Conservation (phyloP, 2,797 vertebrate genomes). For the Echeneis naucrates region DNA sequence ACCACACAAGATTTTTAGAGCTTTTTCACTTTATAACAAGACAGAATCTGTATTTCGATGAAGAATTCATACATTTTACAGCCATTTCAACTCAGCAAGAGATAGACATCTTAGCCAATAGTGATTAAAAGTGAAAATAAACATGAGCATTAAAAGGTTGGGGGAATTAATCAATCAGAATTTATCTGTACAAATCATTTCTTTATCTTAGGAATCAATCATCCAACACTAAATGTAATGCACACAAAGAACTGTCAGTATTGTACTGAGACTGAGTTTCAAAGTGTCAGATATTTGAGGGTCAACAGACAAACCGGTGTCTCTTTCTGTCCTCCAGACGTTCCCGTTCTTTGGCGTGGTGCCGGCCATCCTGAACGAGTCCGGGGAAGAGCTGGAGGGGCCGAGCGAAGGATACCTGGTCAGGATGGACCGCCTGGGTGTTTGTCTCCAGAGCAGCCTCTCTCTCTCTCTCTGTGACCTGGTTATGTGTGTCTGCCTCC, state of each 20-base stretch:
- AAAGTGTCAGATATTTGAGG: too few species aligned
- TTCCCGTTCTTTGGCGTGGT: conserved; percentile 97
- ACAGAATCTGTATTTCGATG: too few species aligned
- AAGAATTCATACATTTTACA: neutral
- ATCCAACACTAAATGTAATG: too few species aligned
- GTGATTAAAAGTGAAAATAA: too few species aligned
- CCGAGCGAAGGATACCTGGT: conserved; percentile 97
- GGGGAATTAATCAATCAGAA: too few species aligned
- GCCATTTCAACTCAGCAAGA: neutral
- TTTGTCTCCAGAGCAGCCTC: neutral
- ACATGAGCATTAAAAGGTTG: too few species aligned
- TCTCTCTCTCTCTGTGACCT: neutral
- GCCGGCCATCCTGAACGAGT: conserved; percentile 94
- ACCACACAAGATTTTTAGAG: neutral
- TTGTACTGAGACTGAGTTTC: too few species aligned
- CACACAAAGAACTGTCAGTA: too few species aligned
- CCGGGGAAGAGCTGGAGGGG: conserved; percentile 95
- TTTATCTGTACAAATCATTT: too few species aligned
- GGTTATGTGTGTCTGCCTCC: neutral
- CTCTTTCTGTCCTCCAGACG: conserved; percentile 78
- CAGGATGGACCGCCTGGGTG: conserved; percentile 30
- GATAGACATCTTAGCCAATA: neutral
- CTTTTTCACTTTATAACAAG: too few species aligned
- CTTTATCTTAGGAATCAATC: too few species aligned
- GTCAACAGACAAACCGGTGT: too few species aligned